A percentile compares a stretch with the other conserved stretches of the same genome.
phyloP scores from a whole-genome alignment of 2,888 invertebrate species.

The Drosophila kanekoi region DNA sequence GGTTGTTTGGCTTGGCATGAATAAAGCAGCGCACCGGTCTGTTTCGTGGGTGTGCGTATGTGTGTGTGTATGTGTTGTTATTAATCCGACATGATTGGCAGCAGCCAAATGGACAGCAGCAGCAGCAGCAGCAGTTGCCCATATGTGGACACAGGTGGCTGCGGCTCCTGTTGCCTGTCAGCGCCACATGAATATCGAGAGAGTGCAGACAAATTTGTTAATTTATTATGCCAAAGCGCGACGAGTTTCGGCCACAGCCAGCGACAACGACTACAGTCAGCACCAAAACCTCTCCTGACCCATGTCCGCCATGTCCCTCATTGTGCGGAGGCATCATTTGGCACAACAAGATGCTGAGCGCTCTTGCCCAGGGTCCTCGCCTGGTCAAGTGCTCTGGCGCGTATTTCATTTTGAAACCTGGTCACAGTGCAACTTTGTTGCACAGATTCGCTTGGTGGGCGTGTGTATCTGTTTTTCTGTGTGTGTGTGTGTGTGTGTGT shows the following conservation, averaged over 20 bases:
- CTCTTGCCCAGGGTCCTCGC: constrained; percentile 29
- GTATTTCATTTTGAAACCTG: constrained; percentile 63
- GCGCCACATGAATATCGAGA: constrained; percentile 70
- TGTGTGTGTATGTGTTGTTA: constrained; percentile 58
- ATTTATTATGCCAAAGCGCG: constrained; percentile 75
- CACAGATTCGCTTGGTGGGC: constrained; percentile 57
- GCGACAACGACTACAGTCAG: constrained; percentile 3
- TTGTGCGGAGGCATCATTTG: constrained; percentile 58
- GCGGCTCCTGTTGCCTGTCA: constrained; percentile 67
- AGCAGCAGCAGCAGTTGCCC: constrained; percentile 26
- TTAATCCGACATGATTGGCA: constrained; percentile 83
- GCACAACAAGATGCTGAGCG: constrained; percentile 57
- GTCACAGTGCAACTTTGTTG: constrained; percentile 67
- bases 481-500: constrained; percentile 36
- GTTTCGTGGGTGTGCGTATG: constrained; percentile 18
- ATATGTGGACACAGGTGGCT: constrained; percentile 73
- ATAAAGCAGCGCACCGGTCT: constrained; percentile 59
- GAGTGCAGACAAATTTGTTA: constrained; percentile 80
- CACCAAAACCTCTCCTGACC: too few relatives aligned
- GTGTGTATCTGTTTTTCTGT: not conserved
- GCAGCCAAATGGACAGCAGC: constrained; percentile 80
- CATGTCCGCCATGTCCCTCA: too few relatives aligned
- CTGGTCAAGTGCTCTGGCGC: constrained; percentile 67
- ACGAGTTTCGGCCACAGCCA: constrained; percentile 39
- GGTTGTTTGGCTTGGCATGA: constrained; percentile 53